These are phyloP conservation scores for Phthorimaea operculella DNA, from an alignment of 1,140 invertebrate genomes.

Conservation along the genomic window DNA sequence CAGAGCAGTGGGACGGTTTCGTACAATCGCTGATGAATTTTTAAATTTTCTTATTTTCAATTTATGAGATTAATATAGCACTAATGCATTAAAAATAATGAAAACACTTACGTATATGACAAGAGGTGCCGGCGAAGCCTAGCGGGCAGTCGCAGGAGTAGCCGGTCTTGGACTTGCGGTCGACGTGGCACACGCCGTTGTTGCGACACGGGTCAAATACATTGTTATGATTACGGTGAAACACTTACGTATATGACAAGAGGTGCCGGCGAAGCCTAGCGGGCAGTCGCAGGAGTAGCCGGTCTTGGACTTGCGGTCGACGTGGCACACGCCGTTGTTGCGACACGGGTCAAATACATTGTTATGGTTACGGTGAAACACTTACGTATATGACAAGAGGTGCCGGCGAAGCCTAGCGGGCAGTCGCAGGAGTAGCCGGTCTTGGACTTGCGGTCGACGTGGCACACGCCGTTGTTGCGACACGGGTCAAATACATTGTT, in stretches of 20 bases:
- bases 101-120: conserved; percentile 82
- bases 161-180: conserved; percentile 57
- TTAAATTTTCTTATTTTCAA: too few relatives aligned
- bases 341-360: too few relatives aligned
- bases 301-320: conserved; percentile 54
- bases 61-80: too few relatives aligned
- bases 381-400: conserved; percentile 81
- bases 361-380: too few relatives aligned
- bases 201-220: conserved; percentile 91
- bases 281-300: conserved; percentile 83
- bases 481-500: too few relatives aligned
- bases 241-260: conserved; percentile 83
- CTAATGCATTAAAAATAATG: conserved; percentile 68
- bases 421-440: conserved; percentile 81
- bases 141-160: conserved; percentile 84
- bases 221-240: too few relatives aligned
- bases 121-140: conserved; percentile 80
- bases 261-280: conserved; percentile 78
- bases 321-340: conserved; percentile 80
- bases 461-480: conserved; percentile 82
- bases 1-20: too few relatives aligned
- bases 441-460: conserved; percentile 49
- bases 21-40: too few relatives aligned
- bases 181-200: conserved; percentile 75
- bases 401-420: conserved; percentile 78